Evolutionary conservation across 2,888 invertebrate species (phyloP).

Genomic region (Oscheius sp.): DNA sequence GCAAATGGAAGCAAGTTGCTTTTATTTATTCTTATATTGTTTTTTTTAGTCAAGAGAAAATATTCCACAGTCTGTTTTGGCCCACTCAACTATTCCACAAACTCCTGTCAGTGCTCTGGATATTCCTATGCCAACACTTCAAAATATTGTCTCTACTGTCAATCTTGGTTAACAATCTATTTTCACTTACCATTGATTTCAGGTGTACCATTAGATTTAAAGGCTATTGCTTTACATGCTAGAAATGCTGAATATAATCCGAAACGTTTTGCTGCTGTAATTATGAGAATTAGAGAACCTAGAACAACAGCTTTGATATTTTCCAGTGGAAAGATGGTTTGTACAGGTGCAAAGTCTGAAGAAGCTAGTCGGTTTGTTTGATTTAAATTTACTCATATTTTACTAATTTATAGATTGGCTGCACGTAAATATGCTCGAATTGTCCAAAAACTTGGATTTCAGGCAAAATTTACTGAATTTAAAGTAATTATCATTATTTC

Average conservation of each 20-base stretch:
- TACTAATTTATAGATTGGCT: conserved; percentile 81
- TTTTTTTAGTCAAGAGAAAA: conserved; percentile 36
- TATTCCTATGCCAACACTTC: conserved; percentile 71
- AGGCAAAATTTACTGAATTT: conserved; percentile 75
- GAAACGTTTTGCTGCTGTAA: conserved; percentile 97
- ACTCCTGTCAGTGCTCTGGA: conserved; percentile 67
- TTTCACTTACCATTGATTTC: not conserved
- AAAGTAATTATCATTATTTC: conserved; percentile 54
- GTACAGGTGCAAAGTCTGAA: conserved; percentile 87
- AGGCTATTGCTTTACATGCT: conserved; percentile 95
- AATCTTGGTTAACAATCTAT: conserved; percentile 80
- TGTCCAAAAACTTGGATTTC: conserved; percentile 85
- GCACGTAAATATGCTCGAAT: conserved; percentile 86
- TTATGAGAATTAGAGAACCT: conserved; percentile 89
- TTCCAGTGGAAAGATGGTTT: conserved; percentile 88
- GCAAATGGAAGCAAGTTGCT: too few species aligned
- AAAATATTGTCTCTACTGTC: conserved; percentile 96
- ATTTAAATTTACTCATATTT: not conserved
- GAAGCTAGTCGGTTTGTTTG: conserved; percentile 80
- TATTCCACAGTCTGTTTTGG: conserved; percentile 42
- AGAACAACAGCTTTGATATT: conserved; percentile 86
- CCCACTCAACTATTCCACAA: conserved; percentile 42
- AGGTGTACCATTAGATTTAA: conserved; percentile 90
- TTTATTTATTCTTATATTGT: not conserved
- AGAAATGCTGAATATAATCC: conserved; percentile 99